phyloP scores from a whole-genome alignment of 2,888 invertebrate species.

The Endomychus coccineus region DNA sequence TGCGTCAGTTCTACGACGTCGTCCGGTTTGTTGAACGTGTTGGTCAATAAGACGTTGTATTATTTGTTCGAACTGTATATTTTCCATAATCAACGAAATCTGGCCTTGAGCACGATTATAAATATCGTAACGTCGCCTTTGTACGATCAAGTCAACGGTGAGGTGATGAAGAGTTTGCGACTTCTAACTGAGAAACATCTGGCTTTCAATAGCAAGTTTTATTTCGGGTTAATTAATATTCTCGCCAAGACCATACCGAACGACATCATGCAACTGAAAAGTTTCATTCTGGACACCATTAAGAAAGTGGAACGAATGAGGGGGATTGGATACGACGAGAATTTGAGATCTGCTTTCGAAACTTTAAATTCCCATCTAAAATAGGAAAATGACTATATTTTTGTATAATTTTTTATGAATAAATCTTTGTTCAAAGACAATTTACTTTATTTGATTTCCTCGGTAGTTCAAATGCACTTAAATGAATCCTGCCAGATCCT shows the following conservation, averaged over 20 bases:
- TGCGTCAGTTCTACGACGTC: slow-evolving; percentile 29
- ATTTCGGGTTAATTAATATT: slow-evolving; percentile 39
- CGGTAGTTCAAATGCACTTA: too few species aligned
- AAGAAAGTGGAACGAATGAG: slow-evolving; percentile 43
- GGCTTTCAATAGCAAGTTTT: slow-evolving; percentile 41
- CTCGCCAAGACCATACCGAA: slow-evolving; percentile 36
- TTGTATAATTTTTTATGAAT: too few species aligned
- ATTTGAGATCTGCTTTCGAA: slow-evolving; percentile 38
- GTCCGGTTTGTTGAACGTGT: slow-evolving; percentile 21
- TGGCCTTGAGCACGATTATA: slow-evolving; percentile 32
- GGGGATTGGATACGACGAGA: slow-evolving; percentile 44
- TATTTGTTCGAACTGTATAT: slow-evolving; percentile 37
- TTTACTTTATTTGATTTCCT: too few species aligned
- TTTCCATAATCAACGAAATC: slow-evolving; percentile 33
- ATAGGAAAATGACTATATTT: too few species aligned
- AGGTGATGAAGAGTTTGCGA: slow-evolving; percentile 31
- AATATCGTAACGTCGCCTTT: slow-evolving; percentile 27
- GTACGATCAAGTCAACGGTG: slow-evolving; percentile 28
- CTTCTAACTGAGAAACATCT: slow-evolving; percentile 42
- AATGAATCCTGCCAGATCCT: too few species aligned
- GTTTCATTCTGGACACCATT: slow-evolving; percentile 37
- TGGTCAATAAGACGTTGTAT: slow-evolving; percentile 29
- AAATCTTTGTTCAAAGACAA: too few species aligned
- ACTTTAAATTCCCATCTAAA: slow-evolving; percentile 24
- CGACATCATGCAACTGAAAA: slow-evolving; percentile 35